phyloP scores from a whole-genome alignment of 2,113 vertebrate species.

The Forbesichthys agassizii region DNA sequence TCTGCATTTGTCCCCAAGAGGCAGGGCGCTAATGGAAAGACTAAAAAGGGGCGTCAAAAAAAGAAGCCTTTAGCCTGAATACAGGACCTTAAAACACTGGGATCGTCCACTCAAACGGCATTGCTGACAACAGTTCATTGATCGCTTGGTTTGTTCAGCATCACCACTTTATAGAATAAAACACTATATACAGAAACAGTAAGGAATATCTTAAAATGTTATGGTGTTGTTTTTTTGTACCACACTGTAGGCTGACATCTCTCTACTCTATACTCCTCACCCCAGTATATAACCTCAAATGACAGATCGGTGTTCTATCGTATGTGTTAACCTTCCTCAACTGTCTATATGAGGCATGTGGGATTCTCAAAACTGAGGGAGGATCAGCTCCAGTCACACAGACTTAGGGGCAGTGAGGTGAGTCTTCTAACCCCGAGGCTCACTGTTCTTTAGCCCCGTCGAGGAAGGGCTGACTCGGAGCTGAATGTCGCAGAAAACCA shows the following conservation, averaged over 20 bases:
- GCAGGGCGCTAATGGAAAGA: conserved; percentile 1
- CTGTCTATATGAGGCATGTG: conserved; percentile 29
- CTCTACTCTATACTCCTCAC: conserved; percentile 18
- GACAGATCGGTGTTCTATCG: conserved; percentile 47
- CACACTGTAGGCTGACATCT: conserved; percentile 8
- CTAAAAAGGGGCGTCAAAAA: conserved; percentile 40
- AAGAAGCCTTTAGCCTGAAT: conserved; percentile 14
- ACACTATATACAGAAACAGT: background rate
- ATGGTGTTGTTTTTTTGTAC: too few species aligned
- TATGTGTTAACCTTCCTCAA: conserved; percentile 26
- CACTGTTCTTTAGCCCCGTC: conserved; percentile 40
- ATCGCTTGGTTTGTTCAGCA: conserved; percentile 5
- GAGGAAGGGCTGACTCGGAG: too few species aligned
- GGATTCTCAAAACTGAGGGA: conserved; percentile 39
- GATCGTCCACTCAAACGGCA: conserved; percentile 11
- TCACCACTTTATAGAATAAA: conserved; percentile 24
- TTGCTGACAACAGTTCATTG: conserved; percentile 1
- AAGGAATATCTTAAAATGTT: background rate
- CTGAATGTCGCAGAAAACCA: conserved; percentile 46
- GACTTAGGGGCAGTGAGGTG: conserved; percentile 4
- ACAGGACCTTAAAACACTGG: conserved; percentile 1
- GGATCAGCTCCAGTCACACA: conserved; percentile 43
- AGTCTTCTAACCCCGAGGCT: conserved; percentile 58
- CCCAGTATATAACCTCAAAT: background rate
- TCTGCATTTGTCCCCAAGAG: conserved; percentile 32